Evolutionary conservation across 2,888 invertebrate species (phyloP).

Genomic region (Erpobdella octoculata): DNA sequence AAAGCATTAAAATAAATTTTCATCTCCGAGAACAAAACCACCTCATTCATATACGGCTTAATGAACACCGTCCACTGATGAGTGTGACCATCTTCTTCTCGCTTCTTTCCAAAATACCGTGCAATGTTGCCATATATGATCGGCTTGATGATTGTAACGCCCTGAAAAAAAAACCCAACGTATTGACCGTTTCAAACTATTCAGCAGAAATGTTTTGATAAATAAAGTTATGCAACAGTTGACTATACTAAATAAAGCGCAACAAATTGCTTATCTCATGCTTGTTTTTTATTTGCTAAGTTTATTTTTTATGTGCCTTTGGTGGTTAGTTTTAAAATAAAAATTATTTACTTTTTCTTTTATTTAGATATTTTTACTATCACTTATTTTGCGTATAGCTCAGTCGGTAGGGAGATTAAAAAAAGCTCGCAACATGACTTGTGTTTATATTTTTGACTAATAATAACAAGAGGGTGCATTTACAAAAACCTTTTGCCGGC

Average conservation of each 20-base stretch:
- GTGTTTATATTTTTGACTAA: too few relatives aligned
- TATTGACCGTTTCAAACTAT: background rate
- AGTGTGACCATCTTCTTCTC: conserved; percentile 94
- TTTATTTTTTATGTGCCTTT: too few relatives aligned
- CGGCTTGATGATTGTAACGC: conserved; percentile 68
- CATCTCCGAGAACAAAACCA: conserved; percentile 35
- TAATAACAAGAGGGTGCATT: too few relatives aligned
- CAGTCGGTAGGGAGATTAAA: too few relatives aligned
- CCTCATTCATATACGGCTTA: conserved; percentile 69
- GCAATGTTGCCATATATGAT: conserved; percentile 93
- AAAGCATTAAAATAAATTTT: background rate
- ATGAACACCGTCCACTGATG: conserved; percentile 97
- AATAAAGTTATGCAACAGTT: background rate
- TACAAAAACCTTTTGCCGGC: background rate
- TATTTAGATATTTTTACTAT: too few relatives aligned
- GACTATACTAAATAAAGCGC: background rate
- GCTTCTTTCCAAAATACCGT: conserved; percentile 85
- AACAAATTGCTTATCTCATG: background rate
- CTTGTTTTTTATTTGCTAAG: too few relatives aligned
- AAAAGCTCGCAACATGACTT: too few relatives aligned
- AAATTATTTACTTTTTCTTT: too few relatives aligned
- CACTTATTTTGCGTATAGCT: too few relatives aligned
- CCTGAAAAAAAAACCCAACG: conserved; percentile 39
- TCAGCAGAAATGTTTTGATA: background rate
- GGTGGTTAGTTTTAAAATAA: background rate